Conservation (phyloP, 1,140 invertebrate species). For the Pristionchus pacificus region DNA sequence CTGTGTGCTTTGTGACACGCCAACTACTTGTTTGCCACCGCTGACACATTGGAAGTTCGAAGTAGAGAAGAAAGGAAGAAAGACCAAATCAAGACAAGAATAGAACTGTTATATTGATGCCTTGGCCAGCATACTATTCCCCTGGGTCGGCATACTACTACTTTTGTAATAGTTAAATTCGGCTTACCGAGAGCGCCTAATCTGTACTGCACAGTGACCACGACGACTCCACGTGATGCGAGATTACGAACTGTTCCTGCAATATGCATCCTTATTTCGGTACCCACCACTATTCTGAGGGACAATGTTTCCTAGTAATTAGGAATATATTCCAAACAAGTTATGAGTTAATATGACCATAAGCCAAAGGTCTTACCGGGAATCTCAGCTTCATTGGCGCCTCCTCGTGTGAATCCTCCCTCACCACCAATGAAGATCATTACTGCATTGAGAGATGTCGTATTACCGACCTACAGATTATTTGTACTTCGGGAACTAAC, state of each 20-base stretch:
- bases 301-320: not conserved
- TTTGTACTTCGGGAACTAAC: not conserved
- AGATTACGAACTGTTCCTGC: slow-evolving; percentile 58
- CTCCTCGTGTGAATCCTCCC: slow-evolving; percentile 17
- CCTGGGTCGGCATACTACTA: not conserved
- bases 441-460: slow-evolving; percentile 27
- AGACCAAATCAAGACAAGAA: too few species aligned
- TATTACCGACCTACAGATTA: not conserved
- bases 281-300: slow-evolving; percentile 14
- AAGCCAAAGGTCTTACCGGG: not conserved
- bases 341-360: not conserved
- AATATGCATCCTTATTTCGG: not conserved
- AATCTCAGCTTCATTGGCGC: slow-evolving; percentile 17
- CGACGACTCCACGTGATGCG: slow-evolving; percentile 59
- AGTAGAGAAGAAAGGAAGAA: too few species aligned
- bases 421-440: slow-evolving; percentile 53
- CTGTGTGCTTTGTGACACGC: too few species aligned
- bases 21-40: too few species aligned
- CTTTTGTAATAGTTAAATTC: slow-evolving; percentile 7
- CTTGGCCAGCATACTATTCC: too few species aligned
- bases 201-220: slow-evolving; percentile 46
- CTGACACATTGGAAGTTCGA: too few species aligned
- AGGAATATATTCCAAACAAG: not conserved
- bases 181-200: slow-evolving; percentile 48
- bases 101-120: too few species aligned